A percentile compares a stretch with the other conserved stretches of the same genome.
phyloP scores from a whole-genome alignment of 2,113 vertebrate species.

The Aptenodytes patagonicus region DNA sequence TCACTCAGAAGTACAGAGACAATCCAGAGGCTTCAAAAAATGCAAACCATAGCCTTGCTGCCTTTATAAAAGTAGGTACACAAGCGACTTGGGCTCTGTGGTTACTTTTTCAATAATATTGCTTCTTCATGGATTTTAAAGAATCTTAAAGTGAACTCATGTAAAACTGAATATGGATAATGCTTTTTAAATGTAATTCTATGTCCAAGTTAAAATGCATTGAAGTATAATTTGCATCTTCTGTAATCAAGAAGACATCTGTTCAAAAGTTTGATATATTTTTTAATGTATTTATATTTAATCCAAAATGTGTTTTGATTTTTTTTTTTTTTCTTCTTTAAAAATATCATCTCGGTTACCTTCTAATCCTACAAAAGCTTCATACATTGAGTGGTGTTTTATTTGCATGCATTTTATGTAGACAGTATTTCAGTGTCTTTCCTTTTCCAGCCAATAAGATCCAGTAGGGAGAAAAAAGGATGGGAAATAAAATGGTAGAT shows the following conservation, averaged over 20 bases:
- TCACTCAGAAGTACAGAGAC: constrained; percentile 97
- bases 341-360: background rate
- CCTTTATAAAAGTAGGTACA: constrained; percentile 90
- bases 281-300: background rate
- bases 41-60: constrained; percentile 94
- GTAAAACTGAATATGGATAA: background rate
- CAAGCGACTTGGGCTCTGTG: background rate
- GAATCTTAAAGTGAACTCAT: background rate
- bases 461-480: background rate
- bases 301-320: background rate
- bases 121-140: background rate
- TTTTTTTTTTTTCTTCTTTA: background rate
- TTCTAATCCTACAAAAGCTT: background rate
- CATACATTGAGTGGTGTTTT: background rate
- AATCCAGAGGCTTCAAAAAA: constrained; percentile 94
- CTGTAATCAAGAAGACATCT: background rate
- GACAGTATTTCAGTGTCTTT: background rate
- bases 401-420: background rate
- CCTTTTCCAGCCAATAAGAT: background rate
- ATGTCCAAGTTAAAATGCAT: background rate
- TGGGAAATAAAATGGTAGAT: background rate
- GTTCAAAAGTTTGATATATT: background rate
- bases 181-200: background rate
- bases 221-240: background rate
- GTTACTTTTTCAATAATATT: background rate